Conservation (phyloP, 2,797 vertebrate genomes). For the Chromis chromis region DNA sequence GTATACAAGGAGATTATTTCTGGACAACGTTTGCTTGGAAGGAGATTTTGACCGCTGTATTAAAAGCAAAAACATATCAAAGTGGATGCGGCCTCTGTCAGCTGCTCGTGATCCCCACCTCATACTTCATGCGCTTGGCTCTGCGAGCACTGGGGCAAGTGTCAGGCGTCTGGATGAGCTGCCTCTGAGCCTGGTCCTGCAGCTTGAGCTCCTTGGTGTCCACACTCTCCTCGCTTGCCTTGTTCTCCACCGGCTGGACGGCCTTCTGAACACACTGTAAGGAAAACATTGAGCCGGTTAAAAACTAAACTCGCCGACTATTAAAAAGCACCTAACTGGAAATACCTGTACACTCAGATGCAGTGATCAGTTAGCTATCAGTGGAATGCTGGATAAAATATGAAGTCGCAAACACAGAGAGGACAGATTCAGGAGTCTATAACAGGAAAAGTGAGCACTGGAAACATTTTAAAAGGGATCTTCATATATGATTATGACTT, state of each 20-base stretch:
- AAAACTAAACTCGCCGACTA: neutral
- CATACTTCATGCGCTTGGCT: constrained; percentile 92
- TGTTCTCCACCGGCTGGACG: constrained; percentile 79
- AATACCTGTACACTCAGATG: constrained; percentile 30
- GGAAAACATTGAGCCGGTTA: constrained; percentile 29
- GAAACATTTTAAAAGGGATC: neutral
- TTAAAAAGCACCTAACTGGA: constrained; percentile 30
- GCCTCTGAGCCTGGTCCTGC: constrained; percentile 88
- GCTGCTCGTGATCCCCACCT: constrained; percentile 80
- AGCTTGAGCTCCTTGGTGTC: constrained; percentile 90
- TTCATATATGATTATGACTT: neutral
- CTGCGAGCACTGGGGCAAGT: constrained; percentile 87
- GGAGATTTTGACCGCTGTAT: too few relatives aligned
- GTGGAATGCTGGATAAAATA: neutral
- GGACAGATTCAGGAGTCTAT: neutral
- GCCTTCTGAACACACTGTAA: constrained; percentile 90
- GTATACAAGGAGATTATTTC: too few relatives aligned
- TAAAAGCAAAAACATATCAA: too few relatives aligned
- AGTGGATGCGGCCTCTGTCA: neutral
- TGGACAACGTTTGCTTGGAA: too few relatives aligned
- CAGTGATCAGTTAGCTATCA: neutral
- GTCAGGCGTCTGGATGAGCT: constrained; percentile 82
- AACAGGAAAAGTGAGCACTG: neutral
- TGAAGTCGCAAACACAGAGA: neutral
- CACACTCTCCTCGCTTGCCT: constrained; percentile 83